Evolutionary conservation across 2,113 vertebrate genomes (phyloP).

Genomic region (Coregonus clupeaformis): DNA sequence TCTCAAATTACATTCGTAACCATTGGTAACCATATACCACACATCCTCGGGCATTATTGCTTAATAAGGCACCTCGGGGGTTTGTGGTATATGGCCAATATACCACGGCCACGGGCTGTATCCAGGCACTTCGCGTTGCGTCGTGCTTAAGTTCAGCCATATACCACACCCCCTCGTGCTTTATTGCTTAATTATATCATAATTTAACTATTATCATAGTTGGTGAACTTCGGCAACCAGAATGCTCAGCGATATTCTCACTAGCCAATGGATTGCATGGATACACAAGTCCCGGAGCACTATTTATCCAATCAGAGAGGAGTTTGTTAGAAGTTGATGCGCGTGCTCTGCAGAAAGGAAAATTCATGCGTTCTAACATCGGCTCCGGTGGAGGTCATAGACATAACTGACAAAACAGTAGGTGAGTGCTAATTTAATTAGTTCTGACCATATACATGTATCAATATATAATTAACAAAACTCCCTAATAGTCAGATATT

Average conservation of each 20-base stretch:
- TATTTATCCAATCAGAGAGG: conserved; percentile 56
- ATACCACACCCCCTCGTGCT: too few relatives aligned
- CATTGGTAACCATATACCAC: too few relatives aligned
- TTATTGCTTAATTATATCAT: too few relatives aligned
- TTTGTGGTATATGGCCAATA: too few relatives aligned
- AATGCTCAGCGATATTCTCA: neutral
- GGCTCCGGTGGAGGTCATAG: conserved; percentile 74
- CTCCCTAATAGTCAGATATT: neutral
- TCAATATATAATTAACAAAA: neutral
- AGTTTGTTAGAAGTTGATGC: conserved; percentile 30
- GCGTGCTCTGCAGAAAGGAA: conserved; percentile 51
- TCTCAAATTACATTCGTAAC: too few relatives aligned
- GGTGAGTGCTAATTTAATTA: conserved; percentile 52
- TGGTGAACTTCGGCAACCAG: neutral
- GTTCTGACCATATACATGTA: neutral
- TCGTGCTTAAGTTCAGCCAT: too few relatives aligned
- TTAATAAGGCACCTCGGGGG: too few relatives aligned
- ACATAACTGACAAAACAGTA: conserved; percentile 24
- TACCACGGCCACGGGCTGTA: too few relatives aligned
- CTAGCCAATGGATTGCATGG: neutral
- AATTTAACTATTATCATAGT: neutral
- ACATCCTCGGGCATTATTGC: too few relatives aligned
- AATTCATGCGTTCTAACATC: conserved; percentile 54
- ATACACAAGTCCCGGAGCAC: neutral
- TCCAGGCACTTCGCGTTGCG: too few relatives aligned